Conservation (phyloP, 2,888 invertebrate species). For the Allygus modestus region DNA sequence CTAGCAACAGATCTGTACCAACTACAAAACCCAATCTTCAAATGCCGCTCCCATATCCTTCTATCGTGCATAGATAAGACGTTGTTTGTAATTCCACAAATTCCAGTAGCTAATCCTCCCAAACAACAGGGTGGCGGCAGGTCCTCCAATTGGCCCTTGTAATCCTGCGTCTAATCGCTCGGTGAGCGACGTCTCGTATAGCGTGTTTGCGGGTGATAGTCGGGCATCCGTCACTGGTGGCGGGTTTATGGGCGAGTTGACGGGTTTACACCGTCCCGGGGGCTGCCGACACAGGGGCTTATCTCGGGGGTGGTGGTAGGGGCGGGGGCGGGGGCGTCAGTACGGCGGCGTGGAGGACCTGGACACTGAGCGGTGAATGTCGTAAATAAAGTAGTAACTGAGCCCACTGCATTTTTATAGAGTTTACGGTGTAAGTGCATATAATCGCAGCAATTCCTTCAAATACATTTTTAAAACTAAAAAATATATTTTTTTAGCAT, state of each 20-base stretch:
- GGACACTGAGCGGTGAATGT: no score
- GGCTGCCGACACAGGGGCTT: constrained; percentile 24
- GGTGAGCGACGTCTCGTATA: not conserved
- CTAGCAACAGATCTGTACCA: no score
- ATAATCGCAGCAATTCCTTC: no score
- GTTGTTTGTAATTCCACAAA: constrained; percentile 24
- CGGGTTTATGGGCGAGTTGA: constrained; percentile 16
- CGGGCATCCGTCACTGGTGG: constrained; percentile 36
- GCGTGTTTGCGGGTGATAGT: constrained; percentile 34
- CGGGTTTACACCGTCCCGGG: constrained; percentile 4
- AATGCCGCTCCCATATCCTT: not conserved
- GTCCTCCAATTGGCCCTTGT: not conserved
- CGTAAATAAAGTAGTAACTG: no score
- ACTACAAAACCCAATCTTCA: no score
- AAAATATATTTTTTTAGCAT: no score
- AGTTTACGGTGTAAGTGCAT: no score
- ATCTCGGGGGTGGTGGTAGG: no score
- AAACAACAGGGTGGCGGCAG: not conserved
- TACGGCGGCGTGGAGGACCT: no score
- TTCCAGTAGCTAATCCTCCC: constrained; percentile 23
- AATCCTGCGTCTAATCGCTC: constrained; percentile 7
- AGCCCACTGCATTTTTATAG: no score
- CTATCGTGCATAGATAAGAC: not conserved
- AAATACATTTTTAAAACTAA: no score
- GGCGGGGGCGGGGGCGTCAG: no score